These are phyloP conservation scores for Yponomeuta evonymella DNA, from an alignment of 2,888 invertebrate species.

Conservation along the genomic window DNA sequence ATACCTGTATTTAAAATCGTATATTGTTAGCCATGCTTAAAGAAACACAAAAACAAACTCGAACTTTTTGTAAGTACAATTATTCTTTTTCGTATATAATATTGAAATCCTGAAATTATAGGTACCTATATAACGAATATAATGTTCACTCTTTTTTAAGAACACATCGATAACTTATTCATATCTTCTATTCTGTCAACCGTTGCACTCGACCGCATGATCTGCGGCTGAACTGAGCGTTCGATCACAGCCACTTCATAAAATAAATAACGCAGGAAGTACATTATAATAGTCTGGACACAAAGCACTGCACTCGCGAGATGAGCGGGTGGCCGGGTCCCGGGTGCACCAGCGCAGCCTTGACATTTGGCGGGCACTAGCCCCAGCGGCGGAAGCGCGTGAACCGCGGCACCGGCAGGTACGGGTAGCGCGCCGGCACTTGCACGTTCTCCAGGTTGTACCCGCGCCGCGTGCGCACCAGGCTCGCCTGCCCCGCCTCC, in stretches of 20 bases:
- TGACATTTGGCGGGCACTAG: slow-evolving; percentile 66
- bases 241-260: slow-evolving; percentile 68
- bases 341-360: slow-evolving; percentile 52
- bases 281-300: slow-evolving; percentile 40
- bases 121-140: background rate
- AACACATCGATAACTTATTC: slow-evolving; percentile 8
- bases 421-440: slow-evolving; percentile 67
- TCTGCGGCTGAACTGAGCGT: slow-evolving; percentile 48
- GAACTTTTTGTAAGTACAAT: background rate
- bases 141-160: background rate
- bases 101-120: background rate
- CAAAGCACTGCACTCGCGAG: slow-evolving; percentile 31
- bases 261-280: slow-evolving; percentile 41
- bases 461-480: slow-evolving; percentile 60
- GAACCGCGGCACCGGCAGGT: slow-evolving; percentile 60
- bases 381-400: slow-evolving; percentile 68
- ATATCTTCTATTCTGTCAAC: slow-evolving; percentile 13
- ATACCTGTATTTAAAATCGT: background rate
- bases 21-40: background rate
- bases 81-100: slow-evolving; percentile 8
- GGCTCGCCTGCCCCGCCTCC: slow-evolving; percentile 37
- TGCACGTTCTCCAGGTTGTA: slow-evolving; percentile 71
- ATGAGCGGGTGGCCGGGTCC: slow-evolving; percentile 31
- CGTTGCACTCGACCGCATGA: slow-evolving; percentile 23
- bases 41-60: slow-evolving; percentile 3